Base-by-base conservation (phyloP, 2,888 invertebrate genomes). In the Hoplodrina blanda region DNA sequence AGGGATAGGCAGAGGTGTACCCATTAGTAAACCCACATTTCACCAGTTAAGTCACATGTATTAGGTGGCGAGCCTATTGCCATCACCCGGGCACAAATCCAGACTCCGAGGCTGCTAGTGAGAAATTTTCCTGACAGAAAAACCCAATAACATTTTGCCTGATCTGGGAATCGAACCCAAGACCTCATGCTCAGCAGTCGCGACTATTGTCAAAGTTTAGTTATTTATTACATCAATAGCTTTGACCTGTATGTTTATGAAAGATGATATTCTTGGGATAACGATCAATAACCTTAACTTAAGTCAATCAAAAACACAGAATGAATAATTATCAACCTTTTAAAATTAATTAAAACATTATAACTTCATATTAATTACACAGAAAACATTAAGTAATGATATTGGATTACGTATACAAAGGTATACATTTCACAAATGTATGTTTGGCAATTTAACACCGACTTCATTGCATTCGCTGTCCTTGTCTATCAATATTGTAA, bases 391-490 rank as follows among this genome's bases (percentile, higher is more conserved):
- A 80, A 68, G 78, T 78, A 85, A 85, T 66, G 30, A 55, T 81
- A 73, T 81, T 70, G 49, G 8, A 71, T 80, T 83, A 78, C 80
- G 25, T 62, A 6, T 65, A 46, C 66, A n/a, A 74, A 76, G 74
- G 73, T 75, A 30, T 84, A 15, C 11, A 61, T 84, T 76, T 76
- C 83, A 74, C 70, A 74, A 80, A 80, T 62, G 59, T 73, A 53
- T 76, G 80, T 86, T 84, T 84, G 74, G 84, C 74, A 86, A 85
- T 70, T 33, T 65, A 78, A 76, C 66, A 80, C 65, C n/a, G 33
- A 57, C 52, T 70, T 55, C 71, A 65, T 85, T 76, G 57, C 80
- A 61, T 79, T 64, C 37, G 10, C 52, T 78, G 84, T 74, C 85
- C 85, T 86, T 81, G 85, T 62, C 41, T 54, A 33, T 50, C 50